Conservation (phyloP, 2,888 invertebrate species). For the Rambutsinella grinnellia region DNA sequence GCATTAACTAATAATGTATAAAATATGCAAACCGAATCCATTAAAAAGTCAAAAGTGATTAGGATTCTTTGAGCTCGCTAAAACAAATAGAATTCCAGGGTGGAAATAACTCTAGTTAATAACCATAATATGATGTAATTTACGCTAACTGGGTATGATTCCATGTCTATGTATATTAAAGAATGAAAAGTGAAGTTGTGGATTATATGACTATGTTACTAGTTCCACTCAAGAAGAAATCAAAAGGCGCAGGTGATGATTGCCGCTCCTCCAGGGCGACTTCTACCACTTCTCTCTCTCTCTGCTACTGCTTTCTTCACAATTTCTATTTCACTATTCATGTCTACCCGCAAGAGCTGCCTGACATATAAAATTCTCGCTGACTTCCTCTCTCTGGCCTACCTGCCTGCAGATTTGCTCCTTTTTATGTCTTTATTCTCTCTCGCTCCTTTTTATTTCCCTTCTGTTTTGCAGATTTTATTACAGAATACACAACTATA, state of each 20-base stretch:
- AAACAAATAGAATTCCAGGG: too few species aligned
- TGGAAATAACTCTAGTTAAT: too few species aligned
- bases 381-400: conserved; percentile 11
- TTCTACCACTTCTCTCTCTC: conserved; percentile 38
- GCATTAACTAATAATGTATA: too few species aligned
- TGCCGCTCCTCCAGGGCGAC: conserved; percentile 60
- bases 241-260: conserved; percentile 65
- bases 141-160: too few species aligned
- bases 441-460: conserved; percentile 25
- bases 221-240: conserved; percentile 67
- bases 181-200: conserved; percentile 57
- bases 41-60: too few species aligned
- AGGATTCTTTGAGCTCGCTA: too few species aligned
- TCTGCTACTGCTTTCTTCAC: conserved; percentile 25
- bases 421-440: conserved; percentile 36
- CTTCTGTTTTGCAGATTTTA: conserved; percentile 3
- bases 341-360: conserved; percentile 39
- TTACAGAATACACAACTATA: too few species aligned
- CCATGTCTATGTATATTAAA: too few species aligned
- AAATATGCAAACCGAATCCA: too few species aligned
- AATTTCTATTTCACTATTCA: conserved; percentile 28
- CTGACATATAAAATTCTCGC: conserved; percentile 10
- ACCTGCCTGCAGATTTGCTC: conserved; percentile 40
- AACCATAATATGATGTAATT: too few species aligned
- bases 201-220: conserved; percentile 57